phyloP scores from a whole-genome alignment of 2,113 vertebrate genomes.

The Pachypanchax playfairii region DNA sequence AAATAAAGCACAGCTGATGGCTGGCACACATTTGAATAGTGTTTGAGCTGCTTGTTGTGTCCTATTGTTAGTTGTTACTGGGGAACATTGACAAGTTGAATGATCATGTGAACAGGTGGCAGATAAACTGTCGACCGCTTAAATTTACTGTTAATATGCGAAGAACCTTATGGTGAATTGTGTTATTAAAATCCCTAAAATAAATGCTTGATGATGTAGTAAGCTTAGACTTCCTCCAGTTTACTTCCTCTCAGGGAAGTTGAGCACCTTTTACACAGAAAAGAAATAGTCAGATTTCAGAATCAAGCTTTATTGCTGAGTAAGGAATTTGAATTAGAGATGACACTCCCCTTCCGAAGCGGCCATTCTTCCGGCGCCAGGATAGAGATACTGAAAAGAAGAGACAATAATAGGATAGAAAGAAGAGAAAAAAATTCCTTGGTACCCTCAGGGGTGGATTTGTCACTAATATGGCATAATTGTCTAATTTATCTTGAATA shows the following conservation, averaged over 20 bases:
- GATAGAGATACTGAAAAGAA: no score
- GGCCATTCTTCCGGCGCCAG: no score
- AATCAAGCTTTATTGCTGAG: no score
- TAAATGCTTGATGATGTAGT: conserved; percentile 4
- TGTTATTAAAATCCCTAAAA: conserved; percentile 3
- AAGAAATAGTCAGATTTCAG: no score
- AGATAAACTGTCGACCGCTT: background rate
- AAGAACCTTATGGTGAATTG: background rate
- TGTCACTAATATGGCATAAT: no score
- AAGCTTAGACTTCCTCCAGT: conserved; percentile 14
- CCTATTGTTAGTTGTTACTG: conserved; percentile 31
- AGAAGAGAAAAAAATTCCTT: no score
- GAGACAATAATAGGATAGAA: no score
- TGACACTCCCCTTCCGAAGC: no score
- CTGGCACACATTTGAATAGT: conserved; percentile 12
- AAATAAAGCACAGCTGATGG: no score
- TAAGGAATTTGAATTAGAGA: no score
- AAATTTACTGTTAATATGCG: background rate
- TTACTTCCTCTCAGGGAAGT: conserved; percentile 18
- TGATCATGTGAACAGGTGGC: background rate
- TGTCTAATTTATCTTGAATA: no score
- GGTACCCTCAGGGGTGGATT: no score
- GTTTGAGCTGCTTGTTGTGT: conserved; percentile 20
- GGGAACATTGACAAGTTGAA: background rate
- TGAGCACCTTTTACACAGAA: background rate